Base-by-base conservation (phyloP, 2,113 vertebrate genomes). In the Takifugu flavidus region DNA sequence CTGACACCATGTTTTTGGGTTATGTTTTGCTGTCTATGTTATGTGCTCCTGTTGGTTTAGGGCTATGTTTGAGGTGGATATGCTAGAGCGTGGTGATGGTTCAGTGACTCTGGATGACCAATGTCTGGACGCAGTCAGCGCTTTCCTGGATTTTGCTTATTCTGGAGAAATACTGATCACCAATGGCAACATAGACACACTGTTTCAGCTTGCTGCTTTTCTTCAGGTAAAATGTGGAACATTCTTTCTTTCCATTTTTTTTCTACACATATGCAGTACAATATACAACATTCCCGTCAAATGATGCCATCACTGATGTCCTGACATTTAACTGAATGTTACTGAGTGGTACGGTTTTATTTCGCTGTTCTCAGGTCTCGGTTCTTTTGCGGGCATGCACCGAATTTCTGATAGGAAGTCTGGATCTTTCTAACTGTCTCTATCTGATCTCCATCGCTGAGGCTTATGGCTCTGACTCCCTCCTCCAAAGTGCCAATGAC, bases 31-130 rank as follows among this genome's bases (percentile, higher is more conserved):
- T 11, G 7, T 39, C 34, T 39, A 39, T 10, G 2, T 31, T 31
- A 10, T 28, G 29, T 20, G 20, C 20, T 20, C 51, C 25, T 74
- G 20, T 7, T 77, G 1, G 5, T 70, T 75, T 42, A 89, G 96
- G 87, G 96, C 94, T 65, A 94, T 99, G 96, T 98, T 99, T 86
- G 94, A 98, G 90, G 94, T 96, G 73, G 93, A 98, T 77, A 98
- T 98, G 96, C 93, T 93, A 80, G 97, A 98, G 90, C 86, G 94
- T 70, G 94, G 91, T 64, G 94, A 92, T 69, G 95, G 94, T 59
- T 93, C 92, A 45, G 97, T 98, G 59, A 96, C 89, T 29, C 92
- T 99, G 70, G 92, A 89, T 81, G 93, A 95, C 86, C 92, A 98
- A 66, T 93, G 93, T 66, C 84, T 92, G 1, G 89, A 77, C 42